A percentile compares a stretch with the other conserved stretches of the same genome.
Conservation (phyloP, 2,113 vertebrate species). For the Noctilio leporinus region DNA sequence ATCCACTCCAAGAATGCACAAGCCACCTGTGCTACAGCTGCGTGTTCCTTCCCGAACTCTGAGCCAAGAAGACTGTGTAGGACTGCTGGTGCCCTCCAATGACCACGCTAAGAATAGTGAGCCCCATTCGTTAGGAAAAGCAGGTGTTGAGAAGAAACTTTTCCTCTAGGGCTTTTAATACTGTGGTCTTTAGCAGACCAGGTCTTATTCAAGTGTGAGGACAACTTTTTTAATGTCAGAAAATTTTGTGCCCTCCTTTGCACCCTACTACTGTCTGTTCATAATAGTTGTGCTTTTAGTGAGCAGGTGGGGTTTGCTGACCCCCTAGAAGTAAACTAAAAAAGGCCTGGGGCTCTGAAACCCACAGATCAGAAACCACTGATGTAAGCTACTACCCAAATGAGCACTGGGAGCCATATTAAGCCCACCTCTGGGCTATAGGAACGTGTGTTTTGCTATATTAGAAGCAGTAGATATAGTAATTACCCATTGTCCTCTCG, state of each 20-base stretch:
- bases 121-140: background rate
- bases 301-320: background rate
- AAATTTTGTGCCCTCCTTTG: background rate
- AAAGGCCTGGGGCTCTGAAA: background rate
- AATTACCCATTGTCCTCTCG: background rate
- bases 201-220: background rate
- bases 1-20: background rate
- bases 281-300: background rate
- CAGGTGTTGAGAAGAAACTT: background rate
- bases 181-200: background rate
- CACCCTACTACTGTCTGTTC: background rate
- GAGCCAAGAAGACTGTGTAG: background rate
- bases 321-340: background rate
- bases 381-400: background rate
- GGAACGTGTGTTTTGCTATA: background rate
- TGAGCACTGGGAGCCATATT: background rate
- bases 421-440: background rate
- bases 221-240: background rate
- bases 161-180: background rate
- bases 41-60: background rate
- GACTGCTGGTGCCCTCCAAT: background rate
- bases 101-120: background rate
- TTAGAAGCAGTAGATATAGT: background rate
- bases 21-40: background rate
- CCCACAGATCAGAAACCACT: background rate